Evolutionary conservation across 64 coral and sea anemone genomes (phyloP), one percentile per base, ranked within the genome.

Genomic region (Actinia tenebrosa): DNA sequence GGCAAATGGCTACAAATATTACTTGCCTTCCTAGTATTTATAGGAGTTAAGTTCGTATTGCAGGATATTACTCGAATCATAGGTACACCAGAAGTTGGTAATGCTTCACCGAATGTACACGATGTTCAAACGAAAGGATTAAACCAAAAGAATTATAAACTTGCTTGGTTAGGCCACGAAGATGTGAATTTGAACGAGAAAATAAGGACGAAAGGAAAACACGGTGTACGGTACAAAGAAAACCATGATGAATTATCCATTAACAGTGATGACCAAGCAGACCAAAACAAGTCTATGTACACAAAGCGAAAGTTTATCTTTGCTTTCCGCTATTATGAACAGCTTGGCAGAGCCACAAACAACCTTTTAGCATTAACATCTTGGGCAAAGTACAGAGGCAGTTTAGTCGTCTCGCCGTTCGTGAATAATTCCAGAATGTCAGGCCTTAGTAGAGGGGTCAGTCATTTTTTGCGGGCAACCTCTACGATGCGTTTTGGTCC

Each of bases 281-380:
- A 61, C 53, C 50, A 45, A 59, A 54, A 54, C 56, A 64, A 10
- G 30, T 58, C 83, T 58, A 18, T 61, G 25, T 54, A 85, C 50
- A 60, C 60, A 61, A 86, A 44, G 84, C 86, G 72, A 88, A 99
- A 95, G 90, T 99, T 89, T 84, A 82, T 99, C 30, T 99, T 95
- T 95, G 93, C 92, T 77, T 99, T 99, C 89, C 97, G 97, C 13
- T 99, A 95, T 95, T 99, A 99, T 68, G 97, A 99, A 60, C 97
- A 99, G 79, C 77, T 99, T 44, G 97, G 97, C 26, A 88, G 93
- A 88, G 94, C 97, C 9, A 99, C 97, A 60, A 88, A 69, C 63
- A 99, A 95, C 85, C 86, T 99, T 16, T 58, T 99, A 18, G 97
- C 80, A 13, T 83, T 99, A 85, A 86, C 93, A 82, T 95, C 97